Conservation (phyloP, 2,888 invertebrate species). For the Opisthograptis luteolata region DNA sequence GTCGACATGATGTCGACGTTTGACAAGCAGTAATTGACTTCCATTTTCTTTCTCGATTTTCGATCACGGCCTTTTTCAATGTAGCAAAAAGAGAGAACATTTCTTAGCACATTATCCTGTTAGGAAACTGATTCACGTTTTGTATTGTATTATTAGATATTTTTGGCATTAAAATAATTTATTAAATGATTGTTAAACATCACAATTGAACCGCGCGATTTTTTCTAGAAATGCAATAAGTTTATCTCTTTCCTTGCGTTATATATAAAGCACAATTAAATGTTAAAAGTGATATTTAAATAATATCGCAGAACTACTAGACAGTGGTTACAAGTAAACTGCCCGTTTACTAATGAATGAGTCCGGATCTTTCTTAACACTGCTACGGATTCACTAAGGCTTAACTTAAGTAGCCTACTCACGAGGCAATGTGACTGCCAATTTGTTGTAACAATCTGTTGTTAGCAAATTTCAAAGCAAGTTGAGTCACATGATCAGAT, state of each 20-base stretch:
- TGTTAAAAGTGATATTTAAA: too few relatives aligned
- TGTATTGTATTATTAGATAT: too few relatives aligned
- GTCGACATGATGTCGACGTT: background rate
- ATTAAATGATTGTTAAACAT: too few relatives aligned
- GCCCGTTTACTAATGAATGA: constrained; percentile 1
- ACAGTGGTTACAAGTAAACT: background rate
- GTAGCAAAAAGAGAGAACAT: background rate
- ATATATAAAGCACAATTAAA: too few relatives aligned
- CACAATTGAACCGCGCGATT: too few relatives aligned
- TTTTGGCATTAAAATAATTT: too few relatives aligned
- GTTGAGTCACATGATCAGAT: too few relatives aligned
- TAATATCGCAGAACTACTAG: background rate
- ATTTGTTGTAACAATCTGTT: too few relatives aligned
- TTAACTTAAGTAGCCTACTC: background rate
- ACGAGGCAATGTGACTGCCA: too few relatives aligned
- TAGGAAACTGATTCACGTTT: too few relatives aligned
- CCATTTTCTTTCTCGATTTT: background rate
- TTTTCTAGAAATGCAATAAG: too few relatives aligned
- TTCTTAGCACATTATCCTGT: background rate
- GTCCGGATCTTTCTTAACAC: background rate
- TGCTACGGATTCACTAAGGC: constrained; percentile 4
- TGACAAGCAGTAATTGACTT: constrained; percentile 8
- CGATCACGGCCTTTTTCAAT: background rate
- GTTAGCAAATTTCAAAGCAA: too few relatives aligned
- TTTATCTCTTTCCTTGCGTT: background rate